These are phyloP conservation scores for Brachyhypopomus occidentalis DNA, from an alignment of 2,113 vertebrate species.

Conservation along the genomic window DNA sequence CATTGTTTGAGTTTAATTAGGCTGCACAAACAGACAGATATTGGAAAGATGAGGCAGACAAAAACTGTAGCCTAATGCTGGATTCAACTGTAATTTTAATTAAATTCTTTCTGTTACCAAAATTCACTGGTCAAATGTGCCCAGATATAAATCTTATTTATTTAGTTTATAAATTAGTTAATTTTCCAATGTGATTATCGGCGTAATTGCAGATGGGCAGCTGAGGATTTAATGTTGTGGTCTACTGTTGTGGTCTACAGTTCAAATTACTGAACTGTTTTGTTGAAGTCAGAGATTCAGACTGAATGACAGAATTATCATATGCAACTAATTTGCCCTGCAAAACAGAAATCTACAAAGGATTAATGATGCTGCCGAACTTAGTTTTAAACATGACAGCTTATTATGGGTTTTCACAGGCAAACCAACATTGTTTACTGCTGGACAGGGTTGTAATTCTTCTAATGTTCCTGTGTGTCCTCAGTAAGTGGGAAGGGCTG, in stretches of 20 bases:
- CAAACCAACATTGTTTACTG: too few species aligned
- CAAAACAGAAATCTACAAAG: background rate
- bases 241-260: too few species aligned
- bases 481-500: too few species aligned
- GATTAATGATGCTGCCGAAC: background rate
- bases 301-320: background rate
- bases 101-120: constrained; percentile 28
- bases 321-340: background rate
- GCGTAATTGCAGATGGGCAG: too few species aligned
- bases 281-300: constrained; percentile 5
- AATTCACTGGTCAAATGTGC: constrained; percentile 22
- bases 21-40: constrained; percentile 33
- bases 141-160: constrained; percentile 6
- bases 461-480: too few species aligned
- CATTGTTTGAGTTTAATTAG: constrained; percentile 53
- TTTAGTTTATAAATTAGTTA: too few species aligned
- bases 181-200: constrained; percentile 11
- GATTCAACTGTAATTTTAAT: constrained; percentile 37
- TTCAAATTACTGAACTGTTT: too few species aligned
- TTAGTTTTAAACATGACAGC: background rate
- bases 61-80: constrained; percentile 7
- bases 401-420: background rate
- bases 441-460: too few species aligned
- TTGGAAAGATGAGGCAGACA: background rate
- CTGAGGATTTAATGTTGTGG: background rate